Evolutionary conservation across 2,797 vertebrate species (phyloP).

Genomic region (Rousettus madagascariensis): DNA sequence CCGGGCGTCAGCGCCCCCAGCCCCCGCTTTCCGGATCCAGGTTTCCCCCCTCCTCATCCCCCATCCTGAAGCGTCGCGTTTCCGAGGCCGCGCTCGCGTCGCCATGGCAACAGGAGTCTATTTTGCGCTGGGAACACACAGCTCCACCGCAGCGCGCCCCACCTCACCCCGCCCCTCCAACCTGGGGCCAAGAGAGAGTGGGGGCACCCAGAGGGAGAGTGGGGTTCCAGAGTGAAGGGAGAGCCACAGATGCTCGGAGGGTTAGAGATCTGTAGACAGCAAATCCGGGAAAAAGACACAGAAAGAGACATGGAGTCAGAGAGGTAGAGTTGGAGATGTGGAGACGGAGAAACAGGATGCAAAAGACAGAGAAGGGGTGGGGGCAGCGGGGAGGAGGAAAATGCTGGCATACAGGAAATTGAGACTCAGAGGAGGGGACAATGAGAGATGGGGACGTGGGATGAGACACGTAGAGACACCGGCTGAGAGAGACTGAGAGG

Average conservation of each 20-base stretch:
- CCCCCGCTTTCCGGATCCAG: constrained; percentile 72
- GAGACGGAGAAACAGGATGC: neutral
- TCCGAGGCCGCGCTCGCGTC: constrained; percentile 65
- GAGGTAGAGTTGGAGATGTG: neutral
- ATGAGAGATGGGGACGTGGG: neutral
- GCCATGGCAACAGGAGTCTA: constrained; percentile 77
- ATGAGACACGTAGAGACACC: neutral
- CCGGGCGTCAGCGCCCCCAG: neutral
- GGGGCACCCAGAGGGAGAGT: neutral
- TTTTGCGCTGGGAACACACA: constrained; percentile 76
- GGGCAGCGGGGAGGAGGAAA: neutral
- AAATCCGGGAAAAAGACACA: neutral
- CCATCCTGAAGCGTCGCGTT: constrained; percentile 62
- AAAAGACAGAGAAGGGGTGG: neutral
- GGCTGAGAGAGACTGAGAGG: neutral
- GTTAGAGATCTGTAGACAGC: neutral
- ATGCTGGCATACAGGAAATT: neutral
- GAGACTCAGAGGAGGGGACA: neutral
- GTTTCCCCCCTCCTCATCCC: constrained; percentile 59
- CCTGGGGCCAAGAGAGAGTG: neutral
- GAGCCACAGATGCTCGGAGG: neutral
- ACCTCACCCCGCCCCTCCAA: constrained; percentile 10
- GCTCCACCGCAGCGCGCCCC: constrained; percentile 68
- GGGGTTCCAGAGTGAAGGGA: neutral
- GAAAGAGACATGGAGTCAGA: neutral